Conservation (phyloP, 2,888 invertebrate genomes). For the Atherix ibis region DNA sequence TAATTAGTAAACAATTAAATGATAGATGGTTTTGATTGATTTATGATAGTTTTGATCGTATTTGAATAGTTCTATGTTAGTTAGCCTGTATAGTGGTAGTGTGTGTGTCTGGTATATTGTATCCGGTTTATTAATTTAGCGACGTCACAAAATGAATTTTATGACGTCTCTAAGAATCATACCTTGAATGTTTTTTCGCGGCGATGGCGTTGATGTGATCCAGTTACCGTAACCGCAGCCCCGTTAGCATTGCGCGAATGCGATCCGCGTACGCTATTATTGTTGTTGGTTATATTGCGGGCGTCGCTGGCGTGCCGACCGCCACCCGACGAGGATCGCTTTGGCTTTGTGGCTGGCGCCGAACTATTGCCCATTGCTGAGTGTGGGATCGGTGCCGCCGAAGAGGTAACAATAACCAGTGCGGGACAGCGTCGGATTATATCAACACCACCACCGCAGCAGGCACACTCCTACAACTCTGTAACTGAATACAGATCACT, state of each 20-base stretch:
- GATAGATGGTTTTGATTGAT: too few relatives aligned
- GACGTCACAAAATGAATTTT: constrained; percentile 17
- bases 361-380: too few relatives aligned
- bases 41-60: background rate
- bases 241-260: background rate
- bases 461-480: constrained; percentile 42
- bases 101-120: too few relatives aligned
- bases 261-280: constrained; percentile 5
- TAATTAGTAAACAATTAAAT: too few relatives aligned
- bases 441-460: constrained; percentile 34
- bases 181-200: constrained; percentile 33
- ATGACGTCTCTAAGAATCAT: constrained; percentile 36
- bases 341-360: constrained; percentile 2
- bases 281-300: constrained; percentile 11
- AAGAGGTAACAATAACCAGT: constrained; percentile 15
- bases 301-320: constrained; percentile 7
- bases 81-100: background rate
- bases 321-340: constrained; percentile 3
- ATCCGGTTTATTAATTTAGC: constrained; percentile 1
- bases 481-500: constrained; percentile 60
- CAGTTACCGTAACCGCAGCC: constrained; percentile 2
- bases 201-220: constrained; percentile 24
- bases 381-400: too few relatives aligned
- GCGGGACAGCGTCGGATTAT: constrained; percentile 23
- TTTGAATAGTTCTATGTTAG: background rate